These are phyloP conservation scores for Eucidaris tribuloides DNA, from an alignment of 35 echinoderm and acorn worm genomes.

Conservation along the genomic window DNA sequence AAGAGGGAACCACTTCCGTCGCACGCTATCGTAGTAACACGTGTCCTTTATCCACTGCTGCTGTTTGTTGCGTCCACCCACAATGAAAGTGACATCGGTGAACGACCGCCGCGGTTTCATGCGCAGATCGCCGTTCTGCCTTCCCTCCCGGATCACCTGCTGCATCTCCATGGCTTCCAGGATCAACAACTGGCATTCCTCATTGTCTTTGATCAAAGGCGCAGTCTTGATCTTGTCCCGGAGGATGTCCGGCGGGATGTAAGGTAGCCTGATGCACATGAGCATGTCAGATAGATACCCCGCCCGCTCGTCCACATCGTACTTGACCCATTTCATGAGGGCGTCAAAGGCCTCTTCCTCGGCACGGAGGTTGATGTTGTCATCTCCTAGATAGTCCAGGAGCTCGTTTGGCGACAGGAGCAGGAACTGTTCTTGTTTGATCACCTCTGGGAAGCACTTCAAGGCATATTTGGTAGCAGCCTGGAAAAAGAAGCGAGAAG, in stretches of 20 bases:
- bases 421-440: constrained; percentile 71
- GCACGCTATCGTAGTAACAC: constrained; percentile 81
- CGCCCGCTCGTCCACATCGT: constrained; percentile 54
- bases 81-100: constrained; percentile 86
- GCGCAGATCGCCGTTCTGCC: constrained; percentile 57
- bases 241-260: constrained; percentile 65
- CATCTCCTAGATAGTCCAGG: constrained; percentile 85
- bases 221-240: constrained; percentile 48
- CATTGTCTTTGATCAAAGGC: constrained; percentile 48
- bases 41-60: constrained; percentile 87
- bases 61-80: constrained; percentile 81
- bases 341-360: constrained; percentile 92
- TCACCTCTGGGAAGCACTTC: constrained; percentile 87
- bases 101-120: constrained; percentile 71
- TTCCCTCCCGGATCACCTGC: constrained; percentile 74
- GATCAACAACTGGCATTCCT: constrained; percentile 69
- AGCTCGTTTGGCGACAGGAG: constrained; percentile 68
- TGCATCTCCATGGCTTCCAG: constrained; percentile 76
- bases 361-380: constrained; percentile 76
- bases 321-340: constrained; percentile 82
- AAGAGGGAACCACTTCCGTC: constrained; percentile 85
- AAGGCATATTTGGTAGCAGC: constrained; percentile 84
- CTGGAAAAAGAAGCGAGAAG: no score
- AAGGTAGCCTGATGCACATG: constrained; percentile 67
- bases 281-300: constrained; percentile 50